Evolutionary conservation across 2,797 vertebrate genomes (phyloP), one percentile per base, ranked within the genome.

Genomic region (Capromys pilorides): DNA sequence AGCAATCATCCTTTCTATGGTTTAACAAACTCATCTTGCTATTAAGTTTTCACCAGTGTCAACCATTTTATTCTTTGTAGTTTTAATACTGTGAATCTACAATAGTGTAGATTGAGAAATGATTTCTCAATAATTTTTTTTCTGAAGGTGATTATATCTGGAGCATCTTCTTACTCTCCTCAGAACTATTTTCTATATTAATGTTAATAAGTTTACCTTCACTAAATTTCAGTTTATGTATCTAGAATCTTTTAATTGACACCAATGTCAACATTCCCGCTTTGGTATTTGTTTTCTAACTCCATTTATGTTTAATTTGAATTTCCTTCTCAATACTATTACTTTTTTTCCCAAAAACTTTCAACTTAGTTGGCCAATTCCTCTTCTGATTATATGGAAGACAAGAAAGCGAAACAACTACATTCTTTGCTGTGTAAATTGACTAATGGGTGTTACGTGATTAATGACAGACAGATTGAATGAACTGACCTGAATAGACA

Each of bases 1-100:
- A 93, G 51, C 49, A n/a, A 85, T 26, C n/a, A 91, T 88, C 18
- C 86, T 91, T 90, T 79, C 51, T 93, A 57, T 71, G 22, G 8
- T 22, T 83, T 75, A 66, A 64, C 33, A 84, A 92, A 91, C 2
- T 81, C 12, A 22, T 54, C 45, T 77, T 39, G 64, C 18, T 69
- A 59, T 13, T 51, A 79, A 59, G 39, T 88, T 54, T 94, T 22
- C 64, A 80, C 75, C 88, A 80, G 49, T 41, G 57, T 81, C 9
- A 18, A 82, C 61, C 26, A 92, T 83, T 89, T 86, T 64, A 92
- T 59, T 87, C 19, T 94, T 57, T 86, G 39, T 1, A 61, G 4
- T 93, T 95, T 78, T 45, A 85, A 33, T 81, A 26, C 33, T 69
- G 9, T 90, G 61, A 71, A 45, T 92, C 62, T 51, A 41, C 80